Conservation (phyloP, 2,113 vertebrate species). For the Ivindomyrus marchei region DNA sequence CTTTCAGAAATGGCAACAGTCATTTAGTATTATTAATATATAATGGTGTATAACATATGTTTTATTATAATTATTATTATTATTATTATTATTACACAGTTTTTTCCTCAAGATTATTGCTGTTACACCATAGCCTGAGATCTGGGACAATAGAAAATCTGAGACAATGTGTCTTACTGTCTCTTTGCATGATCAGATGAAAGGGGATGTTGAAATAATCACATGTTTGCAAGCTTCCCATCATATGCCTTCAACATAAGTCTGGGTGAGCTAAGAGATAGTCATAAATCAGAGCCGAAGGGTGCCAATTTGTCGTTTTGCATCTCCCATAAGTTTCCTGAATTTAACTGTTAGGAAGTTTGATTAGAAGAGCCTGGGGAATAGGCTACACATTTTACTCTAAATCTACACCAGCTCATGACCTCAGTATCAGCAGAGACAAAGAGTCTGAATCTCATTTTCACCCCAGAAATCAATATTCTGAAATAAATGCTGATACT, state of each 20-base stretch:
- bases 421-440: background rate
- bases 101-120: background rate
- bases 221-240: background rate
- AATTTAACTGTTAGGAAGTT: background rate
- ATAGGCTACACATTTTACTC: background rate
- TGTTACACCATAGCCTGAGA: background rate
- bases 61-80: background rate
- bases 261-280: background rate
- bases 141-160: background rate
- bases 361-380: background rate
- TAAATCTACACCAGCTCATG: background rate
- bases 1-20: background rate
- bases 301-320: background rate
- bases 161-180: background rate
- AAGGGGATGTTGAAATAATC: background rate
- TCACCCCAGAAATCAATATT: conserved; percentile 2
- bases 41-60: background rate
- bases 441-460: background rate
- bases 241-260: background rate
- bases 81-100: background rate
- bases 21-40: background rate
- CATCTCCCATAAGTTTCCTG: too few relatives aligned
- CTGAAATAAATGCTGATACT: conserved; percentile 6
- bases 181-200: background rate
- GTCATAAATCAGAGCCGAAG: background rate